Conservation (phyloP, 2,797 vertebrate genomes). For the Coranthus polyacanthus region DNA sequence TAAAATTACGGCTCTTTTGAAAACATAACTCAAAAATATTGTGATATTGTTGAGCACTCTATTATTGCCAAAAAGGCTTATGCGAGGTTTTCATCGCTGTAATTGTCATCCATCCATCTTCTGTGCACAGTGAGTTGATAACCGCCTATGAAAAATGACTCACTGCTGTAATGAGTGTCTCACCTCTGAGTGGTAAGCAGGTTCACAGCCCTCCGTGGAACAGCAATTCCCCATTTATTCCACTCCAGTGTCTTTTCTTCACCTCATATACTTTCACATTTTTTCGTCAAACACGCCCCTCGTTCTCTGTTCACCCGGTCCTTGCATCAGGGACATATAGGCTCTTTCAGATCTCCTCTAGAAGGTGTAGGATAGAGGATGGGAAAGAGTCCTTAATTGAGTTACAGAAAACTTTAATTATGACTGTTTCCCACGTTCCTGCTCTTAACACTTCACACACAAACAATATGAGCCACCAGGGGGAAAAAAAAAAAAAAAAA, state of each 20-base stretch:
- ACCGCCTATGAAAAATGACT: conserved; percentile 82
- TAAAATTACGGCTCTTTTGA: conserved; percentile 15
- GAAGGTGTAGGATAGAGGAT: conserved; percentile 42
- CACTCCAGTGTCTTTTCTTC: conserved; percentile 65
- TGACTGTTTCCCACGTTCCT: conserved; percentile 82
- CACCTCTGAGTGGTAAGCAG: conserved; percentile 65
- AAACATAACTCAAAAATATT: conserved; percentile 28
- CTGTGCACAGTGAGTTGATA: conserved; percentile 79
- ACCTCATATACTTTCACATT: conserved; percentile 60
- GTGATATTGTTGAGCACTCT: conserved; percentile 47
- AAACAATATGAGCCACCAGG: conserved; percentile 67
- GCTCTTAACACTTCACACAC: conserved; percentile 55
- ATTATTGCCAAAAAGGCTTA: conserved; percentile 44
- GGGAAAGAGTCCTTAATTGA: conserved; percentile 77
- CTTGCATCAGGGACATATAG: conserved; percentile 22
- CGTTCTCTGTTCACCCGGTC: conserved; percentile 38
- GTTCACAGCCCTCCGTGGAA: conserved; percentile 65
- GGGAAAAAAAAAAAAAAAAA: conserved; percentile 31
- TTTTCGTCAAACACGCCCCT: conserved; percentile 45
- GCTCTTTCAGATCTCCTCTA: conserved; percentile 21
- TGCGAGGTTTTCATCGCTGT: conserved; percentile 75
- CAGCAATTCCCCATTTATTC: conserved; percentile 78
- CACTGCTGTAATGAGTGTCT: conserved; percentile 76
- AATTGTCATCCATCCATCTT: conserved; percentile 87
- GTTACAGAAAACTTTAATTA: conserved; percentile 86